Evolutionary conservation across 2,888 invertebrate species (phyloP).

Genomic region (Drosophila subsilvestris): DNA sequence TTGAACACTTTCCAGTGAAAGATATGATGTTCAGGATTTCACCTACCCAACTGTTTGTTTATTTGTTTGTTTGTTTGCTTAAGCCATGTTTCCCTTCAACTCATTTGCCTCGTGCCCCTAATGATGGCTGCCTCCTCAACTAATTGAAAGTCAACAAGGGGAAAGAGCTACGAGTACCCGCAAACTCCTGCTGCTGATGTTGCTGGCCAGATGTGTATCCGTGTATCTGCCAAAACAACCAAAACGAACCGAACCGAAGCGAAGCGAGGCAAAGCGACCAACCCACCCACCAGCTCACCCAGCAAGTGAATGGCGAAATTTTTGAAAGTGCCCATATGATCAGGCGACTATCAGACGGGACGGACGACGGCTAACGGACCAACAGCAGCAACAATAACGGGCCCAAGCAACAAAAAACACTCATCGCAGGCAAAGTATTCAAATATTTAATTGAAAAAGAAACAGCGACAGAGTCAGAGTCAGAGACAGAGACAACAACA

Average conservation of each 20-base stretch:
- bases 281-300: conserved; percentile 6
- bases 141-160: conserved; percentile 25
- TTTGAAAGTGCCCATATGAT: conserved; percentile 48
- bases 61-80: not conserved
- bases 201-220: conserved; percentile 38
- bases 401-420: conserved; percentile 14
- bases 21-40: not conserved
- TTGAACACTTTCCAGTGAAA: not conserved
- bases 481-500: not conserved
- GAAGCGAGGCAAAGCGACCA: conserved; percentile 1
- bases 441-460: conserved; percentile 67
- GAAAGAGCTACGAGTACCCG: not conserved
- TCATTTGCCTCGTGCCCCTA: conserved; percentile 9
- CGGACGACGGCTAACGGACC: conserved; percentile 8
- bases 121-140: conserved; percentile 22
- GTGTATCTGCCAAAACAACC: conserved; percentile 18
- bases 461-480: not conserved
- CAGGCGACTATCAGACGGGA: conserved; percentile 19
- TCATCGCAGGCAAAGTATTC: conserved; percentile 49
- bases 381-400: conserved; percentile 13
- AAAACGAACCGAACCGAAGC: not conserved
- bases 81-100: not conserved
- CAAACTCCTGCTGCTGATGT: not conserved
- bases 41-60: not conserved
- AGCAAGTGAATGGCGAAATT: conserved; percentile 48